Base-by-base conservation (phyloP, 1,140 invertebrate species). In the Platyscapa corneri region DNA sequence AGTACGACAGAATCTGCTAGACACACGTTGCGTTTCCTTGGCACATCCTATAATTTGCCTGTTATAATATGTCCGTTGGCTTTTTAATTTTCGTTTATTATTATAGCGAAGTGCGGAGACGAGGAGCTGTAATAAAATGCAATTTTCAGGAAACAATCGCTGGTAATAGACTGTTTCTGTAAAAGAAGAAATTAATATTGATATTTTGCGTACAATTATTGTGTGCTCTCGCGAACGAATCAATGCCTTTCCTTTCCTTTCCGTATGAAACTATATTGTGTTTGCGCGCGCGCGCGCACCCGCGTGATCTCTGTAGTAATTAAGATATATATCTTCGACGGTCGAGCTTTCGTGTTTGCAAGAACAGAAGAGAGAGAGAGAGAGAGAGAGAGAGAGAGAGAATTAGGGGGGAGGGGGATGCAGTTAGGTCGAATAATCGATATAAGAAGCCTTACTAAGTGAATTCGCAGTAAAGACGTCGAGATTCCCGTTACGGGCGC, bases 401-500 rank as follows among this genome's bases (percentile, higher is more conserved):
- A 32, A n/a, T n/a, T n/a, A n/a, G n/a, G n/a, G n/a, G n/a, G n/a
- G n/a, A n/a, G n/a, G 12, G 14, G 5, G 34, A 70, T 39, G 34
- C 56, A 34, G 56, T 64, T 64, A 64, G 23, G 34, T 12, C 6
- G 78, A 23, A 67, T 80, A 80, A 78, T 30, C 79, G 65, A 72
- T 32, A 49, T 37, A 72, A 82, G 65, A 82, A 82, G 79, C 65
- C 64, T 10, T 82, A 82, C 64, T 37, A 72, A 82, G 30, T 53
- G 42, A 72, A 81, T 81, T 81, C 39, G 39, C 77, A 27, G 34
- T 79, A 79, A 65, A 79, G 30, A 32, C 42, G n/a, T 49, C 60
- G 42, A 53, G 46, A 82, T 72, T 82, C 64, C 79, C 79, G 79
- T 82, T 70, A 82, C 65, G 65, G 39, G 27, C 7, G 42, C 67